Conservation (phyloP, 1,140 invertebrate species). For the Aethina tumida region DNA sequence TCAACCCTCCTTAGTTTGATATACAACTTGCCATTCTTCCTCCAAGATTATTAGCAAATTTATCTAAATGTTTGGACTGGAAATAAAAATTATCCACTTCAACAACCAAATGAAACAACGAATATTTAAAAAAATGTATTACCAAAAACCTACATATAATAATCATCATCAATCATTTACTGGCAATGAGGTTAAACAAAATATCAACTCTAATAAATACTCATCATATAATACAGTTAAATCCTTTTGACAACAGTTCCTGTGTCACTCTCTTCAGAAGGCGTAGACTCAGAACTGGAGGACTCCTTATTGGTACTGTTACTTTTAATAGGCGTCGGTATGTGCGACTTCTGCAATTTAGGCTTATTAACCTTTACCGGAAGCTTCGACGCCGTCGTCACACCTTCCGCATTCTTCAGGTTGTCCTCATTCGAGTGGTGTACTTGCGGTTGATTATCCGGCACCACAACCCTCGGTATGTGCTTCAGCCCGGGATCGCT, state of each 20-base stretch:
- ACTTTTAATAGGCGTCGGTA: slow-evolving; percentile 26
- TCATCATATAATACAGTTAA: no score
- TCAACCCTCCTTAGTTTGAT: no score
- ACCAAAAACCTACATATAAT: no score
- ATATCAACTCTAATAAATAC: no score
- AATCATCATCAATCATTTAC: no score
- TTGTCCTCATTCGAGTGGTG: background rate
- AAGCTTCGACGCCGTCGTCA: background rate
- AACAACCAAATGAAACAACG: no score
- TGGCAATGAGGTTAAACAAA: no score
- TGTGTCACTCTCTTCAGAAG: slow-evolving; percentile 32
- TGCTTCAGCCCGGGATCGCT: slow-evolving; percentile 14
- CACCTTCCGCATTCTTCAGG: slow-evolving; percentile 3
- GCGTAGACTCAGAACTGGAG: slow-evolving; percentile 30
- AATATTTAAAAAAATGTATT: no score
- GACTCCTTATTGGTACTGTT: slow-evolving; percentile 21
- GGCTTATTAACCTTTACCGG: slow-evolving; percentile 5
- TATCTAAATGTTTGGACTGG: no score
- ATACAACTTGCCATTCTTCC: no score
- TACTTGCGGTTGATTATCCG: slow-evolving; percentile 21
- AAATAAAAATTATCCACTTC: no score
- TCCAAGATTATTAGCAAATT: no score
- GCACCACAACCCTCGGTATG: slow-evolving; percentile 28
- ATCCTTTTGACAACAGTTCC: slow-evolving; percentile 31
- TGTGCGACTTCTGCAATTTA: slow-evolving; percentile 24